These are phyloP conservation scores for Drosophila subpulchrella DNA, from an alignment of 1,140 invertebrate genomes.

Conservation along the genomic window DNA sequence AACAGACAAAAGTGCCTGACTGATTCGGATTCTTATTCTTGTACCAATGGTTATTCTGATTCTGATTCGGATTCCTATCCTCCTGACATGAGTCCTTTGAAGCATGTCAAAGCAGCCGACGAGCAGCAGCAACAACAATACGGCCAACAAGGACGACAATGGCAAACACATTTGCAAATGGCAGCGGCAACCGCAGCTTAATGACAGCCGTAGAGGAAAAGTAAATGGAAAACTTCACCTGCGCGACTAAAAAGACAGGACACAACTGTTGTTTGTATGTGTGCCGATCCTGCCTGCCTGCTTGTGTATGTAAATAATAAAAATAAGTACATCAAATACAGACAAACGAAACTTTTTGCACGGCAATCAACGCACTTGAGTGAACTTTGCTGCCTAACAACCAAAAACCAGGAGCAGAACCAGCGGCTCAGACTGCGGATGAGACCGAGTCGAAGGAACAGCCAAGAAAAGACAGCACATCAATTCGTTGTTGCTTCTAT, in stretches of 20 bases:
- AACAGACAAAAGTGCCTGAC: slow-evolving; percentile 72
- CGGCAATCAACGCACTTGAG: slow-evolving; percentile 81
- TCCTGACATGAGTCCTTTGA: slow-evolving; percentile 71
- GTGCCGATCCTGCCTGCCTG: slow-evolving; percentile 1
- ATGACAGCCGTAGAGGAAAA: slow-evolving; percentile 64
- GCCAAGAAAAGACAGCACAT: slow-evolving; percentile 52
- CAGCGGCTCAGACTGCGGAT: slow-evolving; percentile 15
- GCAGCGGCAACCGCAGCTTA: slow-evolving; percentile 76
- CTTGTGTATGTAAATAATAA: slow-evolving; percentile 69
- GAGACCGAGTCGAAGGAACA: slow-evolving; percentile 17
- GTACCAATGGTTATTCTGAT: slow-evolving; percentile 27
- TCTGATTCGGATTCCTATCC: slow-evolving; percentile 26
- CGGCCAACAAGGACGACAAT: slow-evolving; percentile 52
- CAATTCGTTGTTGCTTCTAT: slow-evolving; percentile 41
- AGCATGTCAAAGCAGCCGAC: slow-evolving; percentile 72
- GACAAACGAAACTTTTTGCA: slow-evolving; percentile 70
- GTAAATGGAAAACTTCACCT: slow-evolving; percentile 74
- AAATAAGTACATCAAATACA: slow-evolving; percentile 74
- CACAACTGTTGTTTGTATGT: slow-evolving; percentile 52
- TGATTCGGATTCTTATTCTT: slow-evolving; percentile 23
- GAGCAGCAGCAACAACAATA: slow-evolving; percentile 42
- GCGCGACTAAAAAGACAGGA: slow-evolving; percentile 55
- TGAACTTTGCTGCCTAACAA: slow-evolving; percentile 76
- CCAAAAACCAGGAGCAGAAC: slow-evolving; percentile 34
- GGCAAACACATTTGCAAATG: slow-evolving; percentile 80